A percentile compares a stretch with the other conserved stretches of the same genome.
These are phyloP conservation scores for Channallabes apus DNA, from an alignment of 2,797 vertebrate species.

Conservation along the genomic window DNA sequence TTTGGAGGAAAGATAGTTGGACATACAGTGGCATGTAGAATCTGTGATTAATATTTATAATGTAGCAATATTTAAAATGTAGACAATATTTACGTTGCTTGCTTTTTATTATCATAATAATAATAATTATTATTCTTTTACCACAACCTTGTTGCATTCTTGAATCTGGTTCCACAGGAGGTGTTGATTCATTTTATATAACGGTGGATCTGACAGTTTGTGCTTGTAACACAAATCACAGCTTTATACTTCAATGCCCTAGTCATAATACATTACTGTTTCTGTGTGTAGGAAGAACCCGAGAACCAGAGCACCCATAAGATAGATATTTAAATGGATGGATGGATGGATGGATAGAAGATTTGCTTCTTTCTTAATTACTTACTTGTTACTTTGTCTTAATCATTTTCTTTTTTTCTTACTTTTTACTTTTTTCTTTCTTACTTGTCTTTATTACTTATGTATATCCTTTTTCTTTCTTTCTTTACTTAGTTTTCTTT, in stretches of 20 bases:
- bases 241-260: background rate
- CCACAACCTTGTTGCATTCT: background rate
- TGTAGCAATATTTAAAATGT: background rate
- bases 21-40: background rate
- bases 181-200: background rate
- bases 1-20: background rate
- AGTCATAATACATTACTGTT: background rate
- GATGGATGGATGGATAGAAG: too few relatives aligned
- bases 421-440: too few relatives aligned
- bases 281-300: background rate
- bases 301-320: background rate
- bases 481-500: too few relatives aligned
- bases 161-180: background rate
- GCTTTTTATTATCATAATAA: background rate
- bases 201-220: background rate
- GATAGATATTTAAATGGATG: too few relatives aligned
- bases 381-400: too few relatives aligned
- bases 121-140: background rate
- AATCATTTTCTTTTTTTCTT: too few relatives aligned
- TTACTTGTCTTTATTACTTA: too few relatives aligned
- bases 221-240: constrained; percentile 3
- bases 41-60: background rate
- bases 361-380: too few relatives aligned
- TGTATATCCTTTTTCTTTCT: too few relatives aligned
- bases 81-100: background rate